Evolutionary conservation across 1,140 invertebrate genomes (phyloP), one percentile per base, ranked within the genome.

Genomic region (Heliconius congener): DNA sequence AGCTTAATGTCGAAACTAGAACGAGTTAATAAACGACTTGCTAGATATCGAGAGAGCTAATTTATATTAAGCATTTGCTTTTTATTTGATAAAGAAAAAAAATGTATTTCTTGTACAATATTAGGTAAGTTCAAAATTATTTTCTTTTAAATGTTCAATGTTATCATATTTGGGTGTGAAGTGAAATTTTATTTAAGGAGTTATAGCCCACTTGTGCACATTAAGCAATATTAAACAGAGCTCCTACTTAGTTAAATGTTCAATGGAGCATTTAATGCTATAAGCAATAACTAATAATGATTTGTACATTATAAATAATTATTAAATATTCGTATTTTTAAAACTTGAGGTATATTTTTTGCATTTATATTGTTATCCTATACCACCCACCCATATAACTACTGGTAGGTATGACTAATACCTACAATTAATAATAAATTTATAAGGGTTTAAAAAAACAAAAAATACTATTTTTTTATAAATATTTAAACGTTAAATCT

Each of bases 141-240:
- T 19, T 52, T 19, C 18, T 52, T 19, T 46, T 52, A 52, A 52
- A 19, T 11, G 9, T 23, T 60, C 23, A 66, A 66, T 66, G 27
- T 66, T 30, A 27, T 66, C 27, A 30, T 66, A 66, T 57, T 57
- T 66, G 27, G 13, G 30, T 66, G 13, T 66, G 13, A 66, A 66
- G 23, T 66, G 27, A 66, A 66, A 66, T 66, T 66, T 27, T 66
- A 66, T 30, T 74, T 30, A 70, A 70, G 1, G 42, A 34, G 19
- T 76, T 78, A 19, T 73, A 60, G 55, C 39, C 73, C 23, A 74
- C 34, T 74, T 78, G 57, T 78, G 70, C 42, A 73, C 27, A 79
- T 79, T 74, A 70, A 55, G 78, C 37, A 79, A 79, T 79, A 71
- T 76, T 72, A 79, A 79, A 71, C 39, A 79, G 57, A 74, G 70